A percentile compares a stretch with the other conserved stretches of the same genome.
These are phyloP conservation scores for Cyclopterus lumpus DNA, from an alignment of 2,797 vertebrate genomes.

Conservation along the genomic window DNA sequence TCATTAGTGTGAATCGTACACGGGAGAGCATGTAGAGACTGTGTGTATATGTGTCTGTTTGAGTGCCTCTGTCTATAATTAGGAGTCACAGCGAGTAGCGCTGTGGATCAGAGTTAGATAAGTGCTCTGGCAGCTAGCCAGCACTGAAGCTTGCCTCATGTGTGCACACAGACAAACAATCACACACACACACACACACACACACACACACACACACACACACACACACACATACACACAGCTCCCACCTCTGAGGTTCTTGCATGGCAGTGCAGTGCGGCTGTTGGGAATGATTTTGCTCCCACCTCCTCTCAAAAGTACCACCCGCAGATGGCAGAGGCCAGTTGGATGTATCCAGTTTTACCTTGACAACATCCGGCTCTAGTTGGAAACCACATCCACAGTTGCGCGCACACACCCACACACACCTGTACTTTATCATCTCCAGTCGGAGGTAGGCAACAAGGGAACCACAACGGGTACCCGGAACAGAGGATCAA, in stretches of 20 bases:
- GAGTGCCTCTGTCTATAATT: constrained; percentile 80
- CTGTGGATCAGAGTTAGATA: constrained; percentile 82
- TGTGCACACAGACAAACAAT: constrained; percentile 14
- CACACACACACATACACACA: constrained; percentile 32
- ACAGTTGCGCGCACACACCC: constrained; percentile 46
- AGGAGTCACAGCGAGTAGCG: constrained; percentile 76
- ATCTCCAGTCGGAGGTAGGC: constrained; percentile 46
- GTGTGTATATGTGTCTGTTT: constrained; percentile 69
- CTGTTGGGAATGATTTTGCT: constrained; percentile 44
- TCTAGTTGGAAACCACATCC: constrained; percentile 50
- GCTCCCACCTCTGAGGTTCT: constrained; percentile 46
- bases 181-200: constrained; percentile 31
- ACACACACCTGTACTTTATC: constrained; percentile 59
- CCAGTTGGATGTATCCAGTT: constrained; percentile 51
- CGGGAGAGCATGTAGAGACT: constrained; percentile 71
- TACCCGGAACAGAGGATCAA: constrained; percentile 56
- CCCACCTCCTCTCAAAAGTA: constrained; percentile 50
- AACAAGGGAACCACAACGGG: constrained; percentile 45
- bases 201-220: constrained; percentile 30
- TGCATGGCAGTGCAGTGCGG: constrained; percentile 27
- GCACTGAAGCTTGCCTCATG: constrained; percentile 39
- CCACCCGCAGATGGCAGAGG: constrained; percentile 65
- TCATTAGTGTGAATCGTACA: constrained; percentile 80
- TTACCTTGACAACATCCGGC: constrained; percentile 58
- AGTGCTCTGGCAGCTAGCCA: constrained; percentile 80